Percentiles rank a stretch among this genome's conserved stretches.
Conservation (phyloP, 2,113 vertebrate species). For the Megalops atlanticus region DNA sequence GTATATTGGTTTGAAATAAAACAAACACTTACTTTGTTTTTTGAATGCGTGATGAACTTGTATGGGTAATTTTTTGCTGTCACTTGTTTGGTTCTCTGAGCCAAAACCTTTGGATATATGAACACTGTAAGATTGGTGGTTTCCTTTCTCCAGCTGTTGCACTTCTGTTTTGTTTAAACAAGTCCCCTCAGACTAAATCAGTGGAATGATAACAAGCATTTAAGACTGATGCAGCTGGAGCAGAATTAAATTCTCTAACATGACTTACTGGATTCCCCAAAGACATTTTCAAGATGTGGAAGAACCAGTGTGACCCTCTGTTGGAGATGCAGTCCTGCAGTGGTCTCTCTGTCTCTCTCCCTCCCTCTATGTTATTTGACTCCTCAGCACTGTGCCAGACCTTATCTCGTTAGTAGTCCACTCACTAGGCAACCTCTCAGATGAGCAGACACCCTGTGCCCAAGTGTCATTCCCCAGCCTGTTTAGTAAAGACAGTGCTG, state of each 20-base stretch:
- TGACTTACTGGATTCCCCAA: neutral
- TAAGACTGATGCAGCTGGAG: neutral
- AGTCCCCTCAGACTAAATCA: neutral
- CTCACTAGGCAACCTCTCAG: neutral
- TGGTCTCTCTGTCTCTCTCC: conserved; percentile 23
- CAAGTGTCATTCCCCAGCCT: neutral
- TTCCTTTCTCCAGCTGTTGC: neutral
- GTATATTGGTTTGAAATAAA: neutral
- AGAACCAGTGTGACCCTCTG: neutral
- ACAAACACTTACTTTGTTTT: neutral
- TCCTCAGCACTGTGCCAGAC: neutral
- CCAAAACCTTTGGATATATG: neutral
- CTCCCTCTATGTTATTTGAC: conserved; percentile 1
- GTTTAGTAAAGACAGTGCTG: neutral
- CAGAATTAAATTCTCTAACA: neutral
- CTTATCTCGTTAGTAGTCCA: neutral
- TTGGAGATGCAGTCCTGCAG: neutral
- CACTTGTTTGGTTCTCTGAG: neutral
- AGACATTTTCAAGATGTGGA: neutral
- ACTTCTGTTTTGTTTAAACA: neutral
- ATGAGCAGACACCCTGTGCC: neutral
- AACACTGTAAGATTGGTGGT: neutral
- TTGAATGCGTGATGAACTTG: neutral
- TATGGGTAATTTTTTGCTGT: neutral
- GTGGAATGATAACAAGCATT: neutral